These are phyloP conservation scores for Puffinus mauretanicus DNA, from an alignment of 2,113 vertebrate species.

Conservation along the genomic window DNA sequence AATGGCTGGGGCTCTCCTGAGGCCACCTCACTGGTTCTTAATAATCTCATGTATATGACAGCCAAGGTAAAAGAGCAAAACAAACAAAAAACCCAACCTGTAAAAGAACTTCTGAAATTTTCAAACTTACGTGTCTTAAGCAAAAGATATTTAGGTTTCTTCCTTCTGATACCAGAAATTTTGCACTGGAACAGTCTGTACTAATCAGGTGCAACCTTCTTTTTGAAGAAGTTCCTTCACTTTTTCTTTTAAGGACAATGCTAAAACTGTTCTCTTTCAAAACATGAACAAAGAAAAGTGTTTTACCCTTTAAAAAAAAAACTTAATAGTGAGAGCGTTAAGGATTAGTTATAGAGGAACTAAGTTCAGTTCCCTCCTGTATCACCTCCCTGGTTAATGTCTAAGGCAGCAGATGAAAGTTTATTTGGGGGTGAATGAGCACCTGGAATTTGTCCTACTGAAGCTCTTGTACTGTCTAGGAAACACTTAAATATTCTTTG, in stretches of 20 bases:
- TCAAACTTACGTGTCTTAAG: background rate
- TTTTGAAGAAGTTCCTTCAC: background rate
- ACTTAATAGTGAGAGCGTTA: background rate
- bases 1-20: conserved; percentile 96
- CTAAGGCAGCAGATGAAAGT: background rate
- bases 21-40: conserved; percentile 94
- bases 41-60: conserved; percentile 99
- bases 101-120: background rate
- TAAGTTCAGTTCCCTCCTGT: background rate
- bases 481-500: background rate
- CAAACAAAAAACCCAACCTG: background rate
- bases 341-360: background rate
- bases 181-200: background rate
- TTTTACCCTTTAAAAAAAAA: background rate
- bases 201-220: background rate
- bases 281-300: background rate
- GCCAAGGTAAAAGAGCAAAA: conserved; percentile 85
- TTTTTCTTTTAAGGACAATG: background rate
- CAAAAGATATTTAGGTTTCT: background rate
- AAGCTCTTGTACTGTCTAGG: background rate
- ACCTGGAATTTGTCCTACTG: background rate
- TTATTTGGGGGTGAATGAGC: background rate
- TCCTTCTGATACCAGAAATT: background rate
- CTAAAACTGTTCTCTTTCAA: background rate
- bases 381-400: background rate